phyloP scores from a whole-genome alignment of 2,797 vertebrate species.

The Cossypha polioptera region DNA sequence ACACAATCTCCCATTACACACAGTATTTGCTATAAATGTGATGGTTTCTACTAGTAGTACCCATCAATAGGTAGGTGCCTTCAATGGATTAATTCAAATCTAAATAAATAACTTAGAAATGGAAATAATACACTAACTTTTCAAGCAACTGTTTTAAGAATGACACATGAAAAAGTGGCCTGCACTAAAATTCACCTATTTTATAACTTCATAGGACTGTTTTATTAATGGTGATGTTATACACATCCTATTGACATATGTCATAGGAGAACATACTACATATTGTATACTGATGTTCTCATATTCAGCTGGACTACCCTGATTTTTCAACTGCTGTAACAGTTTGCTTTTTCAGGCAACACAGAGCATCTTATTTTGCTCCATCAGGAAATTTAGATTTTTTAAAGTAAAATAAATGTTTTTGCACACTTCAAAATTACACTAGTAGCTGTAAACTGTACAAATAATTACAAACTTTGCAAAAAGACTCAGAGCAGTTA shows the following conservation, averaged over 20 bases:
- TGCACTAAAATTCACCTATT: neutral
- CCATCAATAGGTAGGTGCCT: neutral
- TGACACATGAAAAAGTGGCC: neutral
- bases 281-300: neutral
- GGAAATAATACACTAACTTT: neutral
- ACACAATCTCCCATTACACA: neutral
- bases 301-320: neutral
- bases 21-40: neutral
- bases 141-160: rapidly evolving
- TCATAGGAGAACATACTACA: neutral
- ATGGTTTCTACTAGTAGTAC: neutral
- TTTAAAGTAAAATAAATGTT: neutral
- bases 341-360: neutral
- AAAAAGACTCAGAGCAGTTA: neutral
- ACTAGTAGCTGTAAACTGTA: neutral
- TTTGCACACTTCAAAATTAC: neutral
- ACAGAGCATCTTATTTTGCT: neutral
- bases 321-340: neutral
- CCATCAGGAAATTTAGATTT: neutral
- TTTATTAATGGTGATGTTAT: neutral
- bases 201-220: neutral
- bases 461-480: neutral
- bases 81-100: neutral
- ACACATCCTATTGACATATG: neutral
- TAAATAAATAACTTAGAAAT: neutral